Base-by-base conservation (phyloP, 1,140 invertebrate genomes). In the Colletes latitarsis region DNA sequence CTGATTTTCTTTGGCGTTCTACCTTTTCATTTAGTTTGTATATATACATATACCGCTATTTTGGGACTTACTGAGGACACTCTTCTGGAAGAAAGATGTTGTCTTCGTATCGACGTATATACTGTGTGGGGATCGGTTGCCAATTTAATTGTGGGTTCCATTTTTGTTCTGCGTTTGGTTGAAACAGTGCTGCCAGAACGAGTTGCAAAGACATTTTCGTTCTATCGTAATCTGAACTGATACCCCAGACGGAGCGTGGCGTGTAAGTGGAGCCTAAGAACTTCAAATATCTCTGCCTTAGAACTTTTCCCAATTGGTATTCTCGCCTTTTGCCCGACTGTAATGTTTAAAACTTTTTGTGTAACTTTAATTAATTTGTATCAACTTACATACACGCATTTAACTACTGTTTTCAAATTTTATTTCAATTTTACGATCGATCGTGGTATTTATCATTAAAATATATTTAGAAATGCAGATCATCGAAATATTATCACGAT, bases 181-280 rank as follows among this genome's bases (percentile, higher is more conserved):
- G 94, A 70, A 93, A 95, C 66, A 95, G 81, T 0, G 92, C 94
- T 0, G 94, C 93, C 17, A 95, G 84, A 4, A 94, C 94, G 0
- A 95, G 88, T 69, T 95, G 90, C 0, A 91, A 92, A 1, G 93
- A 94, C 94, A 95, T 95, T 88, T 95, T 94, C 0, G 95, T 95
- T 41, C 95, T 91, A 9, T 93, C 93, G 68, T 92, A 95, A 81
- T 95, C 93, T 1, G 94, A 94, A 1, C 93, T 94, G 0, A 92
- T 83, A 15, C 92, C 83, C 2, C 77, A 83, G 10, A 94, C 89
- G 63, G 93, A 89, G 17, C 93, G 89, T 6, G 92, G 90, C 0
- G 91, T 73, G 79, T 94, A 94, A 5, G 93, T 69, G 0, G 60
- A 80, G 1, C 92, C 93, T 8, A 94, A 82, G 43, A 94, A 90